Base-by-base conservation (phyloP, 1,140 invertebrate species). In the Acromyrmex charruanus region DNA sequence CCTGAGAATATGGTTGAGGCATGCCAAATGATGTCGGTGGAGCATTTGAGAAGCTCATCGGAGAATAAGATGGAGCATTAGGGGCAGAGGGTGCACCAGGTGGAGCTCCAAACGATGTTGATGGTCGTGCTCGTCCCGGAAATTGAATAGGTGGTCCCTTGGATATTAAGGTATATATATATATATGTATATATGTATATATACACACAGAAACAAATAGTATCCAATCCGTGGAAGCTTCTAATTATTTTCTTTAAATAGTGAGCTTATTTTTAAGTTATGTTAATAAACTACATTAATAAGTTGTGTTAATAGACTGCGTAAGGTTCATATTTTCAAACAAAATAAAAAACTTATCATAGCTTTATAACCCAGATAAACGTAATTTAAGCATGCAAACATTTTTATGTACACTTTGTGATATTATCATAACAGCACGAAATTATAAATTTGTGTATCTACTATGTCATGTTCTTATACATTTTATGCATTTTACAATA, bases 91-190 rank as follows among this genome's bases (percentile, higher is more conserved):
- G 93, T 91, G 93, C 90, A 77, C 94, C 94, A 89, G 94, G 92
- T 88, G 93, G 94, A 92, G 85, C 85, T 53, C 94, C 94, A 88
- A 95, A 95, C 31, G 94, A 94, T 18, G 91, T 95, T 77, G 94
- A 94, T 87, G 93, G 91, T 85, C 89, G 93, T 91, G 14, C 59
- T 44, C 91, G 92, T 92, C 93, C 93, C 66, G 92, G 92, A 79
- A 93, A 94, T 63, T 92, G 92, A 88, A 86, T 90, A 84, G 94
- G 93, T 77, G 93, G 93, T 51, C 94, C 94, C 94, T 95, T 95
- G 21, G 77, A 87, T 79, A 58, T 77, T 28, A 84, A 77, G 66
- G 82, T 72, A 90, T 77, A 85, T 84, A 5, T 31, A 5, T 31
- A 28, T 28, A 28, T 28, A 28, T 31, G 3, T 72, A 59, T 53